Percentiles rank a stretch among this genome's conserved stretches.
Evolutionary conservation across 2,797 vertebrate species (phyloP).

Genomic region (Fistularia commersonii): DNA sequence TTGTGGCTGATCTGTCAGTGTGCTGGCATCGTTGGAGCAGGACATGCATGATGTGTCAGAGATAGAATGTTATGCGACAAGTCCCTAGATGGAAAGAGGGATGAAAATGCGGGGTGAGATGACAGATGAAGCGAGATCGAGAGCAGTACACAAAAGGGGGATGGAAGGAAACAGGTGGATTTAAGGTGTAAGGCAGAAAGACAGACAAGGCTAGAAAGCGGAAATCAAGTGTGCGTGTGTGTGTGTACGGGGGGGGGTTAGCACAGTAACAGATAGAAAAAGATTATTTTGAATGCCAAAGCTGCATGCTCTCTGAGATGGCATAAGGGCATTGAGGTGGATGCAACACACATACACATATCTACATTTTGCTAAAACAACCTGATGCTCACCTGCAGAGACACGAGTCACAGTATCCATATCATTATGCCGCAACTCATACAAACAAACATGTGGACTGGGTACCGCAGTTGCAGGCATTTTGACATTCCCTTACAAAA

Average conservation of each 20-base stretch:
- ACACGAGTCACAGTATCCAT: slow-evolving; percentile 62
- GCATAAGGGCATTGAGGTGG: slow-evolving; percentile 44
- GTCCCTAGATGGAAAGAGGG: slow-evolving; percentile 50
- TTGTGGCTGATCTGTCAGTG: slow-evolving; percentile 72
- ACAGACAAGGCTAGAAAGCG: slow-evolving; percentile 55
- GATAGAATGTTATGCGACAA: slow-evolving; percentile 75
- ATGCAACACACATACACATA: slow-evolving; percentile 28
- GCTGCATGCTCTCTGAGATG: slow-evolving; percentile 30
- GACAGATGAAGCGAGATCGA: slow-evolving; percentile 14
- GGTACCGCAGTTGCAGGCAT: slow-evolving; percentile 35
- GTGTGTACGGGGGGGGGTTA: background rate
- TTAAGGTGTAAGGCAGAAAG: slow-evolving; percentile 54
- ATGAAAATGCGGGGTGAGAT: slow-evolving; percentile 42
- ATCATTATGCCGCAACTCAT: slow-evolving; percentile 53
- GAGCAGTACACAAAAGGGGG: slow-evolving; percentile 11
- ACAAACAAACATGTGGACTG: slow-evolving; percentile 61
- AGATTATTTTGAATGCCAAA: slow-evolving; percentile 57
- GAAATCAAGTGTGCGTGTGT: slow-evolving; percentile 32
- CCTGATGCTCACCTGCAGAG: slow-evolving; percentile 55
- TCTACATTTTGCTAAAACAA: slow-evolving; percentile 42
- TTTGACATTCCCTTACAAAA: slow-evolving; percentile 58
- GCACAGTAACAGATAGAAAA: slow-evolving; percentile 51
- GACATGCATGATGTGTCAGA: slow-evolving; percentile 76
- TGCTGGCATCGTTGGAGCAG: slow-evolving; percentile 70
- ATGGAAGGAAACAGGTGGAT: slow-evolving; percentile 51